These are phyloP conservation scores for Drosophila prostipennis DNA, from an alignment of 2,888 invertebrate species.

Conservation along the genomic window DNA sequence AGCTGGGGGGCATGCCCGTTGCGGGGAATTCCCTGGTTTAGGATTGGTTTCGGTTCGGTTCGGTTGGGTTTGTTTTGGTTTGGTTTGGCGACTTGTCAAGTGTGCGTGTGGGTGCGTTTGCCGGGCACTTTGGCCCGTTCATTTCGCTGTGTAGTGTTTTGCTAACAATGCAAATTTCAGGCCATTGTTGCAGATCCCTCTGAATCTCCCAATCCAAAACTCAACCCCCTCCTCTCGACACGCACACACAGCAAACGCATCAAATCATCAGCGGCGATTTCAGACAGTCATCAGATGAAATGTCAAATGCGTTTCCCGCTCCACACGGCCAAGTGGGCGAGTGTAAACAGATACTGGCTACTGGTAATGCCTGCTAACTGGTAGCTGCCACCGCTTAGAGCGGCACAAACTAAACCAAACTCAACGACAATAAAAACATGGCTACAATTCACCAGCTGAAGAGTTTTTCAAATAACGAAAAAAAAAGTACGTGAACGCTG, in stretches of 20 bases:
- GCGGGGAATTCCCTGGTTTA: constrained; percentile 13
- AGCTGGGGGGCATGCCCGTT: constrained; percentile 47
- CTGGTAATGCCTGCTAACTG: constrained; percentile 35
- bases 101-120: constrained; percentile 43
- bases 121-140: constrained; percentile 76
- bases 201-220: constrained; percentile 18
- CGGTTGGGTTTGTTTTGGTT: constrained; percentile 9
- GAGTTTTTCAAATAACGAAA: constrained; percentile 84
- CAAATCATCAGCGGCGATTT: constrained; percentile 70
- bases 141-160: constrained; percentile 71
- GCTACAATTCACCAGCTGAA: constrained; percentile 83
- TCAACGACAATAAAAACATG: constrained; percentile 81
- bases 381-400: constrained; percentile 50
- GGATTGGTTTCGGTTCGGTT: constrained; percentile 34
- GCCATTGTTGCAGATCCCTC: constrained; percentile 59
- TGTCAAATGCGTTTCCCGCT: constrained; percentile 73
- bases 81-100: constrained; percentile 56
- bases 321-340: constrained; percentile 33
- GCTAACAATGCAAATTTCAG: constrained; percentile 81
- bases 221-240: not conserved
- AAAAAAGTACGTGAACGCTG: constrained; percentile 48
- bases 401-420: constrained; percentile 80
- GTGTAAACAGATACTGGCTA: constrained; percentile 55
- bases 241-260: constrained; percentile 55
- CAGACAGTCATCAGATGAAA: constrained; percentile 72